Base-by-base conservation (phyloP, 2,113 vertebrate genomes). In the human (Homo sapiens) region DNA sequence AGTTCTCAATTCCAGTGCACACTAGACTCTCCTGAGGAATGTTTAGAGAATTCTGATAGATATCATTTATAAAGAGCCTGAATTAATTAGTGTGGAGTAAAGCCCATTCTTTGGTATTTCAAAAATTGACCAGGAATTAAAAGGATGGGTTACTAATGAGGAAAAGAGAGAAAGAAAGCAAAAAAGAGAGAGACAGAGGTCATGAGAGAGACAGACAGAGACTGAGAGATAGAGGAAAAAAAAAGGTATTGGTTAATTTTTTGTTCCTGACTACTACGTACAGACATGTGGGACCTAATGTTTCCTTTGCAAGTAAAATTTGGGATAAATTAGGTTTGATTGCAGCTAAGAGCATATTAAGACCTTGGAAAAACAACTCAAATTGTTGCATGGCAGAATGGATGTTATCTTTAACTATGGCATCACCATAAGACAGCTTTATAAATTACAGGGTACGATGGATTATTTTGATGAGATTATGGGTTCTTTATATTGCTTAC, bases 391-490 rank as follows among this genome's bases (percentile, higher is more conserved):
- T 55, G 88, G 80, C 79, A 88, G 32, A 98, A 93, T 96, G 81
- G 88, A 96, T 95, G 72, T 89, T 96, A 94, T 82, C 90, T 95
- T 94, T 97, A 96, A 93, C 64, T 90, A 48, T 40, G 80, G 92
- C 83, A 95, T 90, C 80, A 90, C 70, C 45, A 55, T 78, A 90
- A 97, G 64, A 96, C 59, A 97, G 90, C 92, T 93, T 96, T 82
- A 90, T 92, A 97, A 98, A 94, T 97, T 97, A 94, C 73, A 93
- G 93, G 88, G 95, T 96, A 78, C 25, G 18, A 32, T 86, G 72
- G 75, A 90, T 92, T 97, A 97, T 97, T 98, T 83, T 93, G 84
- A 97, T 89, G 95, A 93, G 97, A 97, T 95, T 96, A 90, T 82
- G 64, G 81, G 88, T 95, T 97, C 64, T 94, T 96, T 98, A 90